Base-by-base conservation (phyloP, 1,140 invertebrate species). In the Anoplolepis gracilipes region DNA sequence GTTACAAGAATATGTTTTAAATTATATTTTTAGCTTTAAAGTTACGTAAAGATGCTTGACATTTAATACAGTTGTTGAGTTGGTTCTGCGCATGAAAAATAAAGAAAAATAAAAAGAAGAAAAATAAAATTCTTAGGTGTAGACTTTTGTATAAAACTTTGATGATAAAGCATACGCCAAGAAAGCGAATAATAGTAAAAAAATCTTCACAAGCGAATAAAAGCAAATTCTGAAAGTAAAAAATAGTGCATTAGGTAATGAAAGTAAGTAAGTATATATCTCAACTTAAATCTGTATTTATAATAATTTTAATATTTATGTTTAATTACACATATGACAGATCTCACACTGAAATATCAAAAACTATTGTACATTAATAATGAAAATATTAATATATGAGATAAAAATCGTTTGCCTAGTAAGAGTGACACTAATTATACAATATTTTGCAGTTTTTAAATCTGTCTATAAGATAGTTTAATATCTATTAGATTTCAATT, bases 121-220 rank as follows among this genome's bases (percentile, higher is more conserved):
- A 16, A 64, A 77, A 64, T 64, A 30, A 77, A 77, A n/a, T 25
- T 64, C 42, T 13, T 2, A 16, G 73, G 33, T 8, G 55, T 16
- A 36, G 11, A 11, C 16, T 75, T 39, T 59, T 59, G 36, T 1
- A 36, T 75, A 28, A 77, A 65, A 78, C 42, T 46, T 6, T 30
- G 7, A 19, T n/a, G n/a, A n/a, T n/a, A 1, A 61, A 42, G 1
- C n/a, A 11, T 22, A 4, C 6, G 2, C 5, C 19, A 33, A 61
- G 10, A 13, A 59, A 76, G 5, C 16, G 16, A 30, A 33, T 6
- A 13, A n/a, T 6, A 13, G 2, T 59, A 30, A 39, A 76, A 49
- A 72, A 39, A 42, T 42, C 16, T 28, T 76, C 6, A n/a, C 2
- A 62, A 49, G 46, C 2, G 3, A 22, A 10, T 10, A 49, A 78